A percentile compares a stretch with the other conserved stretches of the same genome.
These are phyloP conservation scores for Archips crataeganus DNA, from an alignment of 2,888 invertebrate species.

Conservation along the genomic window DNA sequence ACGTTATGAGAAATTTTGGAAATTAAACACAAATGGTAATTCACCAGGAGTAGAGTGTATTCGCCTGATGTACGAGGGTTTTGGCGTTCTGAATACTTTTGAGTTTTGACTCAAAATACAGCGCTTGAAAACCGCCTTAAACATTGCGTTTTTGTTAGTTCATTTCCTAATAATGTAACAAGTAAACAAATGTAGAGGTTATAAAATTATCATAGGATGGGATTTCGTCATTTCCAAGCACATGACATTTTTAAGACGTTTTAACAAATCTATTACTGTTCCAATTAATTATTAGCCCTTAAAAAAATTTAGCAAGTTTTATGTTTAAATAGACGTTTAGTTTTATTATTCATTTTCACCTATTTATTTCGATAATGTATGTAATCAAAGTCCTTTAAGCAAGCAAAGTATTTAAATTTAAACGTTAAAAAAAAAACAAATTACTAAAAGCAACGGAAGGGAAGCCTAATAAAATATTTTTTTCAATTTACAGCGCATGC, in stretches of 20 bases:
- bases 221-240: neutral
- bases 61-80: conserved; percentile 50
- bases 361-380: too few relatives aligned
- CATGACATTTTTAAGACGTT: conserved; percentile 26
- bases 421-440: too few relatives aligned
- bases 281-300: too few relatives aligned
- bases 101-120: conserved; percentile 40
- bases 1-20: conserved; percentile 28
- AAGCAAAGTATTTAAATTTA: too few relatives aligned
- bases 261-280: neutral
- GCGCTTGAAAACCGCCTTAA: conserved; percentile 31
- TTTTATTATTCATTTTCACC: too few relatives aligned
- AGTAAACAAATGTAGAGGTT: conserved; percentile 47
- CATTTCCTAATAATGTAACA: conserved; percentile 42
- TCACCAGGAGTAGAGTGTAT: conserved; percentile 67
- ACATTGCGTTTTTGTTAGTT: conserved; percentile 55
- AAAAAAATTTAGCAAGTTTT: too few relatives aligned
- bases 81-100: conserved; percentile 45
- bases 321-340: too few relatives aligned
- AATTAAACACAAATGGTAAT: conserved; percentile 32
- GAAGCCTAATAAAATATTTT: neutral
- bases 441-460: too few relatives aligned
- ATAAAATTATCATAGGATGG: conserved; percentile 44
- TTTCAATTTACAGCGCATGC: neutral
- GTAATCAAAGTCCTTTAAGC: too few relatives aligned